Conservation (phyloP, 2,888 invertebrate species). For the Dioctria linearis region DNA sequence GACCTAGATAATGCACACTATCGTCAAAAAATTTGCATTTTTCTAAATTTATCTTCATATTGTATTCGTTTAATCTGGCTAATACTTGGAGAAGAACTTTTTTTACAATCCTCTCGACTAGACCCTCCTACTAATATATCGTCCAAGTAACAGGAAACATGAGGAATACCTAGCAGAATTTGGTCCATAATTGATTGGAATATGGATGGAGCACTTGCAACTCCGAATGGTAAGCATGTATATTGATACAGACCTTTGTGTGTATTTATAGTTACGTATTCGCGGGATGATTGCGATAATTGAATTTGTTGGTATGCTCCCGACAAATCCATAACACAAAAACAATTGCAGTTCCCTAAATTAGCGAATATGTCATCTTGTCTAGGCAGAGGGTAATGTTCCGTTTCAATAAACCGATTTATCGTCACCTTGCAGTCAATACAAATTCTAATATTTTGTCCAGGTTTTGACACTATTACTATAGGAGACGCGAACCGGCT, state of each 20-base stretch:
- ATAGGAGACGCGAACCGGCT: no score
- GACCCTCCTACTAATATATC: slow-evolving; percentile 57
- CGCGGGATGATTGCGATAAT: slow-evolving; percentile 58
- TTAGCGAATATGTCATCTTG: no score
- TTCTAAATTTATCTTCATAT: slow-evolving; percentile 56
- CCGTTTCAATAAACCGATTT: no score
- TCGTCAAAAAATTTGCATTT: slow-evolving; percentile 58
- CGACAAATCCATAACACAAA: no score
- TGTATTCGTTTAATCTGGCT: slow-evolving; percentile 53
- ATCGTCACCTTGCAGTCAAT: no score
- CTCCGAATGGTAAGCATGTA: slow-evolving; percentile 58
- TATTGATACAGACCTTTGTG: slow-evolving; percentile 57
- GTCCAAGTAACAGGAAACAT: slow-evolving; percentile 55
- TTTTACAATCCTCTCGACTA: slow-evolving; percentile 50
- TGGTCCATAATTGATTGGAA: no score
- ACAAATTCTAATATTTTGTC: no score
- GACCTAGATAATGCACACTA: neutral
- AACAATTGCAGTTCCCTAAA: no score
- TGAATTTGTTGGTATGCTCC: slow-evolving; percentile 61
- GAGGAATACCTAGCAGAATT: slow-evolving; percentile 54
- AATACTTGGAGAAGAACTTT: slow-evolving; percentile 56
- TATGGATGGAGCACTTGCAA: no score
- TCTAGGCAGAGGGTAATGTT: no score
- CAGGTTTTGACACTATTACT: no score
- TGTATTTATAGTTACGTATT: slow-evolving; percentile 62